These are phyloP conservation scores for Diorhabda elongata DNA, from an alignment of 1,140 invertebrate genomes.

Conservation along the genomic window DNA sequence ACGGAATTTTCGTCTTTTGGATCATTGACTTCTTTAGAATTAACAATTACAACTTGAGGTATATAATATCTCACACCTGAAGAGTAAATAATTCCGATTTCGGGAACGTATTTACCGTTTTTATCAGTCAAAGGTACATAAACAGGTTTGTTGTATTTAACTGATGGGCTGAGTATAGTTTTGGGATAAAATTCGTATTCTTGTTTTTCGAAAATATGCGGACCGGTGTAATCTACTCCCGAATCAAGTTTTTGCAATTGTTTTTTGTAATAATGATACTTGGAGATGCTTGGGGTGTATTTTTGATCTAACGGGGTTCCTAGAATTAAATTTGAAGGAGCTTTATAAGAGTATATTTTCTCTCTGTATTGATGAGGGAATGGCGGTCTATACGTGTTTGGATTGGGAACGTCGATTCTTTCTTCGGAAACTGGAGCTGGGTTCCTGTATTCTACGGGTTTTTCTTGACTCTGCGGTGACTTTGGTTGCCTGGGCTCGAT, in stretches of 20 bases:
- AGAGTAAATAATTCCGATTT: constrained; percentile 44
- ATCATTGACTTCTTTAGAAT: constrained; percentile 24
- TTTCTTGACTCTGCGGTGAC: constrained; percentile 24
- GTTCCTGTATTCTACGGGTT: constrained; percentile 22
- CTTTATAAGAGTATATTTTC: constrained; percentile 37
- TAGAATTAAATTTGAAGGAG: constrained; percentile 38
- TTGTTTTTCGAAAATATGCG: constrained; percentile 43
- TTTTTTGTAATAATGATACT: constrained; percentile 35
- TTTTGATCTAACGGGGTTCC: constrained; percentile 42
- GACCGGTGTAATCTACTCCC: constrained; percentile 40
- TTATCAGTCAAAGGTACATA: constrained; percentile 15
- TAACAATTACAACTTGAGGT: constrained; percentile 39
- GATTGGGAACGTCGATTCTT: constrained; percentile 42
- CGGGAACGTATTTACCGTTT: constrained; percentile 36
- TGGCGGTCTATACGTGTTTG: constrained; percentile 36
- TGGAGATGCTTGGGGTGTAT: constrained; percentile 34
- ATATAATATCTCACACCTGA: constrained; percentile 45
- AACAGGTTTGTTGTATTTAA: constrained; percentile 21
- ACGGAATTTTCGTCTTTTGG: constrained; percentile 39
- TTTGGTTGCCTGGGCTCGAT: constrained; percentile 34
- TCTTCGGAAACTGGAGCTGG: constrained; percentile 44
- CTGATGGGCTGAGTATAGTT: constrained; percentile 26
- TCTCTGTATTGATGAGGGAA: constrained; percentile 43
- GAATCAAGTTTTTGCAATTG: constrained; percentile 27
- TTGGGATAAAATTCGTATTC: constrained; percentile 36